Evolutionary conservation across 2,797 vertebrate genomes (phyloP).

Genomic region (Semaprochilodus insignis): DNA sequence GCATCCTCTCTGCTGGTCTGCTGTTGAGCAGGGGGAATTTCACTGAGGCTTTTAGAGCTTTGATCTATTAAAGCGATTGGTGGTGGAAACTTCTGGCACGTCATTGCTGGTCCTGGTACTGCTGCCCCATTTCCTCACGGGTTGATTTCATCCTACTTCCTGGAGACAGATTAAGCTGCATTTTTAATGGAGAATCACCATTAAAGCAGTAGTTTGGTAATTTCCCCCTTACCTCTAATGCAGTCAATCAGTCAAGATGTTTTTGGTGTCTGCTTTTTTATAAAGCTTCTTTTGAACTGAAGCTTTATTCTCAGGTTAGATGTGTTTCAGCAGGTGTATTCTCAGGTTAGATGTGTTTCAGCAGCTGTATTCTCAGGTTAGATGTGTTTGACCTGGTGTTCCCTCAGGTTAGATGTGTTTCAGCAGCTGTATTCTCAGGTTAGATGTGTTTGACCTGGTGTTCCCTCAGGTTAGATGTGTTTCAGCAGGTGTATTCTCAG

Average conservation of each 20-base stretch:
- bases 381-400: too few species aligned
- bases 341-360: too few species aligned
- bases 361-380: too few species aligned
- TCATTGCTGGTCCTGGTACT: conserved; percentile 70
- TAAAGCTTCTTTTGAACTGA: not conserved
- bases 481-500: too few species aligned
- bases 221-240: not conserved
- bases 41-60: conserved; percentile 24
- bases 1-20: conserved; percentile 8
- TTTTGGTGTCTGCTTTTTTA: not conserved
- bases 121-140: conserved; percentile 37
- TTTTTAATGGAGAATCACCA: not conserved
- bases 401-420: too few species aligned
- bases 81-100: conserved; percentile 45
- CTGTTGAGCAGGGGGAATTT: not conserved
- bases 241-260: not conserved
- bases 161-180: conserved; percentile 11
- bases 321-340: too few species aligned
- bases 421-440: too few species aligned
- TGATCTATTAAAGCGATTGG: conserved; percentile 35
- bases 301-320: not conserved
- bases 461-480: too few species aligned
- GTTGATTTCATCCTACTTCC: conserved; percentile 12
- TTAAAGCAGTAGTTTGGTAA: not conserved
- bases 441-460: too few species aligned